Conservation (phyloP, 2,797 vertebrate genomes). For the Cyprinella venusta region DNA sequence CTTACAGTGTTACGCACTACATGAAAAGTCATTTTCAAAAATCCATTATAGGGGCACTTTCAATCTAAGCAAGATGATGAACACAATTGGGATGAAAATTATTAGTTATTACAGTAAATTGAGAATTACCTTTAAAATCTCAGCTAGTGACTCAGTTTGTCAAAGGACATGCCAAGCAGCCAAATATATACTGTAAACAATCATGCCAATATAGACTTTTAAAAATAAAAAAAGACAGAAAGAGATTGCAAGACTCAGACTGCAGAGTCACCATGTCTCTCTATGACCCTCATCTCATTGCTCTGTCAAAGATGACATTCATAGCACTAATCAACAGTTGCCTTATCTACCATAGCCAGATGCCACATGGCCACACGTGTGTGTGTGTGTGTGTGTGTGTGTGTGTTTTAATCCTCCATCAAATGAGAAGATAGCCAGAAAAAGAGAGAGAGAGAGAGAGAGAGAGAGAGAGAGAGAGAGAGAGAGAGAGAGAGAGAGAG, state of each 20-base stretch:
- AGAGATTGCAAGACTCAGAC: conserved; percentile 44
- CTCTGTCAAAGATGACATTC: conserved; percentile 64
- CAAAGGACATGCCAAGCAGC: background rate
- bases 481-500: conserved; percentile 57
- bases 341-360: conserved; percentile 70
- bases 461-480: conserved; percentile 55
- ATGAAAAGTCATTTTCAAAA: too few relatives aligned
- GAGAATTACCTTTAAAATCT: background rate
- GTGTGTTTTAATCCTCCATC: conserved; percentile 41
- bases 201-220: background rate
- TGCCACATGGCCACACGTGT: conserved; percentile 19
- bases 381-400: conserved; percentile 6
- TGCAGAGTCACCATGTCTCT: conserved; percentile 44
- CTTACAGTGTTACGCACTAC: too few relatives aligned
- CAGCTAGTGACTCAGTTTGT: background rate
- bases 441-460: conserved; percentile 57
- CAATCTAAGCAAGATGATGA: background rate
- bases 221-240: background rate
- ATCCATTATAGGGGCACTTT: too few relatives aligned
- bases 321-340: conserved; percentile 65
- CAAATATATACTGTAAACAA: background rate
- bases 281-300: conserved; percentile 58
- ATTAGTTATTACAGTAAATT: background rate
- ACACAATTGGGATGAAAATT: background rate
- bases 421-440: conserved; percentile 23